These are phyloP conservation scores for Temnothorax ravouxi DNA, from an alignment of 2,888 invertebrate species.

Conservation along the genomic window DNA sequence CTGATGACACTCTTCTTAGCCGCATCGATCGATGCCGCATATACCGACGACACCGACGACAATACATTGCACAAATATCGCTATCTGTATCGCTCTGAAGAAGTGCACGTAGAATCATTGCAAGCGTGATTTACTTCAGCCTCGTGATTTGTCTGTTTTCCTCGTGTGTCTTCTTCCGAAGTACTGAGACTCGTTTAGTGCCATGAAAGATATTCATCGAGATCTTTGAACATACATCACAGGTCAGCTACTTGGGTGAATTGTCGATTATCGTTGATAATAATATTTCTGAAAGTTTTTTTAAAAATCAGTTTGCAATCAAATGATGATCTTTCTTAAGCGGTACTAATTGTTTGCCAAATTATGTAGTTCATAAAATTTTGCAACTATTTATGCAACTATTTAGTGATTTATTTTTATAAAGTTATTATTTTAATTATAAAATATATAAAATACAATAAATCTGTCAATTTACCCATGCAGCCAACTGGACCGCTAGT, in stretches of 20 bases:
- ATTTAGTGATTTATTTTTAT: neutral
- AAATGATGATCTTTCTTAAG: neutral
- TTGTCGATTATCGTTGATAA: neutral
- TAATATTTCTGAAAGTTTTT: slow-evolving; percentile 1
- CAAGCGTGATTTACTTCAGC: slow-evolving; percentile 37
- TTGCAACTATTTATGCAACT: neutral
- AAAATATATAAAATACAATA: neutral
- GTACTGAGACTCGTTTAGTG: slow-evolving; percentile 12
- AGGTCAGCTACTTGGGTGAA: slow-evolving; percentile 31
- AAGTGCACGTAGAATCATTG: slow-evolving; percentile 41
- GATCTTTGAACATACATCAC: neutral
- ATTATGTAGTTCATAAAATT: neutral
- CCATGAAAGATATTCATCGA: slow-evolving; percentile 8
- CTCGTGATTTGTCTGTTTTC: slow-evolving; percentile 47
- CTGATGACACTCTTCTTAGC: slow-evolving; percentile 11
- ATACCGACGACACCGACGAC: neutral
- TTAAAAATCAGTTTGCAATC: neutral
- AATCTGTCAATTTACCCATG: slow-evolving; percentile 17
- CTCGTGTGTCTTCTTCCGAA: slow-evolving; percentile 12
- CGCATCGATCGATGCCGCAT: neutral
- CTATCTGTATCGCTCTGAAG: slow-evolving; percentile 9
- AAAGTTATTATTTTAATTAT: neutral
- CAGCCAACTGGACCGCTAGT: neutral
- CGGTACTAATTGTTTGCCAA: neutral
- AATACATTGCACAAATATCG: slow-evolving; percentile 20